phyloP scores from a whole-genome alignment of 2,113 vertebrate species.

The Elaphurus davidianus region DNA sequence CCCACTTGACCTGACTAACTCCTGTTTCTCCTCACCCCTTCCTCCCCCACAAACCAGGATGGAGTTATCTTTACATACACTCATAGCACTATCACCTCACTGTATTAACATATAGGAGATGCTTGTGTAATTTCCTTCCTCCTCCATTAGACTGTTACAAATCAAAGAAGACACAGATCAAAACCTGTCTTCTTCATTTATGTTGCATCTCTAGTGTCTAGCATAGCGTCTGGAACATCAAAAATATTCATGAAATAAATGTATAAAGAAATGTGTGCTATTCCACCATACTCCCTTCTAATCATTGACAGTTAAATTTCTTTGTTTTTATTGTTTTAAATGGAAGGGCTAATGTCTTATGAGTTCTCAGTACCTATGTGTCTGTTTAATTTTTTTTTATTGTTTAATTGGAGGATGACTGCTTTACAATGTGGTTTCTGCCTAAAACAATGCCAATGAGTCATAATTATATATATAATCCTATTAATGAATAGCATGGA shows the following conservation, averaged over 20 bases:
- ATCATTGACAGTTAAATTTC: neutral
- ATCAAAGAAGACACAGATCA: slow-evolving; percentile 7
- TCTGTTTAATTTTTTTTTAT: neutral
- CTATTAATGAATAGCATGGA: neutral
- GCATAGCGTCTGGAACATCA: neutral
- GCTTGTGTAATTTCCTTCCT: neutral
- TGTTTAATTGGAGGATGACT: neutral
- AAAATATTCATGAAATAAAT: slow-evolving; percentile 6
- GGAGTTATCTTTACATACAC: neutral
- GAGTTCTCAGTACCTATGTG: neutral
- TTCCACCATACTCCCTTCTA: neutral
- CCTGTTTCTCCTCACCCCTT: neutral
- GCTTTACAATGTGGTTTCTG: neutral
- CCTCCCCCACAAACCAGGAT: neutral
- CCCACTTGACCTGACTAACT: neutral
- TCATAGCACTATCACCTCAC: neutral
- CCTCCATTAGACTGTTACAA: neutral
- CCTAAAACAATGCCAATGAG: neutral
- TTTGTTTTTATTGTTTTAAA: neutral
- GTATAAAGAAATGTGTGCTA: neutral
- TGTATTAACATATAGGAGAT: neutral
- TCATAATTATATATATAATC: neutral
- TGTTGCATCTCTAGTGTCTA: neutral
- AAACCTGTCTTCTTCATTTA: neutral
- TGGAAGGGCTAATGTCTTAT: neutral